Evolutionary conservation across 1,140 invertebrate genomes (phyloP), one percentile per base, ranked within the genome.

Genomic region (Heliconius himera): DNA sequence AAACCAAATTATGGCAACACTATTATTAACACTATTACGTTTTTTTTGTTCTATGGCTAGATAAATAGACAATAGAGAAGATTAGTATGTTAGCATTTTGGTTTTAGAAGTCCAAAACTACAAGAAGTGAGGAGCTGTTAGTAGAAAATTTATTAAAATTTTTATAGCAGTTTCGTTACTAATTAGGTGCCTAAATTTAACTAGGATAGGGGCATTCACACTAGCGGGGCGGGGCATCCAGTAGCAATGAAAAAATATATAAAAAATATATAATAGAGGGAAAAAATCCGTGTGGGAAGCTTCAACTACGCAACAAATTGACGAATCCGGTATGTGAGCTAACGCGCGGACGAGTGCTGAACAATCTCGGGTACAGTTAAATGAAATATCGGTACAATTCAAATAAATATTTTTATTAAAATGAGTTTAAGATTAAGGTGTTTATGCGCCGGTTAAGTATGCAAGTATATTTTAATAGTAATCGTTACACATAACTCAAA

Each of bases 351-450:
- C 60, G 49, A 81, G 76, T 88, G 78, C 71, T 76, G 71, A 70
- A 41, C 56, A 38, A 70, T 81, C 79, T 78, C 80, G 87, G 89
- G 88, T 85, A 81, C 60, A 80, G 82, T 82, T 36, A 91, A 93
- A 93, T 93, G 87, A 92, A 93, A 93, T 90, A 89, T 90, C 89
- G 83, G 82, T 88, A 83, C 81, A 83, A 79, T 88, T 91, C 76
- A 90, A 93, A 92, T 92, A 91, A 94, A 94, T 93, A 91, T 80
- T 92, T 93, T 93, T 93, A 93, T 94, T 94, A 84, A 91, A 89
- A 93, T 91, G 90, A 91, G 88, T 89, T 91, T 88, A 87, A 85
- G 86, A 86, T 88, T 86, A 87, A 87, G 87, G 83, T 88, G 87
- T 91, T 91, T 91, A 90, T 90, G 88, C 89, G 91, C 89, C 90